Conservation (phyloP, 2,888 invertebrate species). For the Polia nebulosa region DNA sequence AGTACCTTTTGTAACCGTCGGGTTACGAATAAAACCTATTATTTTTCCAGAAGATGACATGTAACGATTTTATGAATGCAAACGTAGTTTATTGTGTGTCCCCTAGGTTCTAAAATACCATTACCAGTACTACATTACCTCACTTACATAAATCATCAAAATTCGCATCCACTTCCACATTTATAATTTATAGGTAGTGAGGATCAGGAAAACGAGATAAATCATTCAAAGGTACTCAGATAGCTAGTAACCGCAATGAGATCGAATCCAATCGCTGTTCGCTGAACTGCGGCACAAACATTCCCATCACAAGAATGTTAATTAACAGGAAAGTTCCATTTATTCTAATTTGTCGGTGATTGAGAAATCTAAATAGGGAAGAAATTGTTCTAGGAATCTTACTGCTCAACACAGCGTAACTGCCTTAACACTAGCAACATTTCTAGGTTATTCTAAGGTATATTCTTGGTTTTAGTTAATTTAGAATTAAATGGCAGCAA, state of each 20-base stretch:
- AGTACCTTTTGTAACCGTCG: too few relatives aligned
- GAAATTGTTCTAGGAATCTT: background rate
- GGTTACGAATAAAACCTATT: too few relatives aligned
- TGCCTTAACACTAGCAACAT: background rate
- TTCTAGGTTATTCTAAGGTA: background rate
- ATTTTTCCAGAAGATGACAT: too few relatives aligned
- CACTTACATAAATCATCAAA: background rate
- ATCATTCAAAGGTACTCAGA: conserved; percentile 31
- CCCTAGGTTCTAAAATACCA: background rate
- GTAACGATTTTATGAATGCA: too few relatives aligned
- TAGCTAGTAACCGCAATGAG: conserved; percentile 42
- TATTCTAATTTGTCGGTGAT: conserved; percentile 18
- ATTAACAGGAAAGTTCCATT: conserved; percentile 28
- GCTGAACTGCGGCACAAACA: conserved; percentile 23
- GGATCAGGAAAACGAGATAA: conserved; percentile 36
- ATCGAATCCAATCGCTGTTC: conserved; percentile 33
- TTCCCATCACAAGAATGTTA: conserved; percentile 28
- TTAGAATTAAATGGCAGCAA: background rate
- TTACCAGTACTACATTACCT: conserved; percentile 2
- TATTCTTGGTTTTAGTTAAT: too few relatives aligned
- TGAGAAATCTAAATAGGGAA: conserved; percentile 5
- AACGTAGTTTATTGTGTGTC: too few relatives aligned
- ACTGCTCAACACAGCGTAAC: background rate
- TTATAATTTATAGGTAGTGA: conserved; percentile 21
- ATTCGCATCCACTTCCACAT: conserved; percentile 18